A percentile compares a stretch with the other conserved stretches of the same genome.
Conservation (phyloP, 2,888 invertebrate species). For the Serripes groenlandicus region DNA sequence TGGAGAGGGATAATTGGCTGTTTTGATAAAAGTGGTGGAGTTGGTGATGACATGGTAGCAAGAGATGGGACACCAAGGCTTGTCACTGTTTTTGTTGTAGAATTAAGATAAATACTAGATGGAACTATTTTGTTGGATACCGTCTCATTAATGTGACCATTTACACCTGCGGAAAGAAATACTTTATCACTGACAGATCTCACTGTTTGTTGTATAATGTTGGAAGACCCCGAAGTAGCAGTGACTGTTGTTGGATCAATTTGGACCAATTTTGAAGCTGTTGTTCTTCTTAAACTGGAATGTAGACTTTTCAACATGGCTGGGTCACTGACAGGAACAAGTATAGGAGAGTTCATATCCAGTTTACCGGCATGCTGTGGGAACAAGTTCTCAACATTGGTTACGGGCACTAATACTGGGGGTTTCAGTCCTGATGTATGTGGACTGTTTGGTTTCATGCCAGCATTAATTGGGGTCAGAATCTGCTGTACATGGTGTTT, state of each 20-base stretch:
- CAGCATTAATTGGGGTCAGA: neutral
- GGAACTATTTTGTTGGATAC: neutral
- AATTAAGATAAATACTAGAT: neutral
- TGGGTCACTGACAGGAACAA: conserved; percentile 59
- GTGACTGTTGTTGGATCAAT: neutral
- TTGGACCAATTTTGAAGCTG: neutral
- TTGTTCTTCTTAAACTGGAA: neutral
- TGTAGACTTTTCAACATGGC: conserved; percentile 32
- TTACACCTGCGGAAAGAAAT: neutral
- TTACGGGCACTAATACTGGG: conserved; percentile 49
- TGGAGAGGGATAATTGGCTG: conserved; percentile 8
- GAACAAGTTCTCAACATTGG: conserved; percentile 28
- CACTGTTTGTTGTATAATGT: neutral
- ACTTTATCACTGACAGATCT: neutral
- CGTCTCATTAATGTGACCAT: neutral
- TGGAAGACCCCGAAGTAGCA: neutral
- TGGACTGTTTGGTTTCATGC: conserved; percentile 1
- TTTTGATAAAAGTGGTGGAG: neutral
- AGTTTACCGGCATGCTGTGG: conserved; percentile 44
- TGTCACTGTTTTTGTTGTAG: neutral
- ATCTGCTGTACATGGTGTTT: conserved; percentile 11
- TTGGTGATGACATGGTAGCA: conserved; percentile 1
- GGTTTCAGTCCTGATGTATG: conserved; percentile 44
- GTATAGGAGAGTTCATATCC: conserved; percentile 55
- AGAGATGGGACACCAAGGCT: neutral